These are phyloP conservation scores for Xestia c-nigrum DNA, from an alignment of 2,888 invertebrate species.

Conservation along the genomic window DNA sequence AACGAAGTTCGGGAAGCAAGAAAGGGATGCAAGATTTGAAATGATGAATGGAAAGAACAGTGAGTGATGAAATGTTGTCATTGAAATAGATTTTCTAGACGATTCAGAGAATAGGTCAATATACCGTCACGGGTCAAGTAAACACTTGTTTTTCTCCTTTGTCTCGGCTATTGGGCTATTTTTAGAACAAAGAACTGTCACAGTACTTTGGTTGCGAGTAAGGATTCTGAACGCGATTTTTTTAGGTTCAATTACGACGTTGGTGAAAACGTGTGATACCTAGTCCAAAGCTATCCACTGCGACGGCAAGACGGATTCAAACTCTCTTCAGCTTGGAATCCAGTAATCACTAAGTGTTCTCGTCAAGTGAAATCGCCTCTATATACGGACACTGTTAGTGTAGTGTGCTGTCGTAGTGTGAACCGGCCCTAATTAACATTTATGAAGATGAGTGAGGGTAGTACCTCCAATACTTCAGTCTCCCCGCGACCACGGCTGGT, in stretches of 20 bases:
- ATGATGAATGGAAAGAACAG: slow-evolving; percentile 38
- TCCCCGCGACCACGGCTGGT: too few species aligned
- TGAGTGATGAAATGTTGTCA: slow-evolving; percentile 49
- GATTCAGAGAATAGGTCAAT: slow-evolving; percentile 30
- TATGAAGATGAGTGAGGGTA: too few species aligned
- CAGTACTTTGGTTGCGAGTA: neutral
- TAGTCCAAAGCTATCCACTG: too few species aligned
- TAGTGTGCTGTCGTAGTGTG: too few species aligned
- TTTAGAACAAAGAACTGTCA: slow-evolving; percentile 28
- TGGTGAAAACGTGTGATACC: too few species aligned
- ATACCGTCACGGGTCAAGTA: slow-evolving; percentile 13
- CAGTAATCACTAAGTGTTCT: too few species aligned
- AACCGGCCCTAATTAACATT: too few species aligned
- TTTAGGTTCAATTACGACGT: neutral
- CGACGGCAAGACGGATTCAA: too few species aligned
- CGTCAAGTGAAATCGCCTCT: too few species aligned
- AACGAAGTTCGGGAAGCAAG: neutral
- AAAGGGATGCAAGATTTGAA: slow-evolving; percentile 8
- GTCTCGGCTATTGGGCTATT: slow-evolving; percentile 26
- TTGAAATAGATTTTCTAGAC: slow-evolving; percentile 47
- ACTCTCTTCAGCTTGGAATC: too few species aligned
- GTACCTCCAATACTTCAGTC: too few species aligned
- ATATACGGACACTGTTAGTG: too few species aligned
- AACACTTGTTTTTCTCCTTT: slow-evolving; percentile 43
- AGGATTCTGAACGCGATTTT: neutral